phyloP scores from a whole-genome alignment of 2,113 vertebrate species.

The Prietella phreatophila region DNA sequence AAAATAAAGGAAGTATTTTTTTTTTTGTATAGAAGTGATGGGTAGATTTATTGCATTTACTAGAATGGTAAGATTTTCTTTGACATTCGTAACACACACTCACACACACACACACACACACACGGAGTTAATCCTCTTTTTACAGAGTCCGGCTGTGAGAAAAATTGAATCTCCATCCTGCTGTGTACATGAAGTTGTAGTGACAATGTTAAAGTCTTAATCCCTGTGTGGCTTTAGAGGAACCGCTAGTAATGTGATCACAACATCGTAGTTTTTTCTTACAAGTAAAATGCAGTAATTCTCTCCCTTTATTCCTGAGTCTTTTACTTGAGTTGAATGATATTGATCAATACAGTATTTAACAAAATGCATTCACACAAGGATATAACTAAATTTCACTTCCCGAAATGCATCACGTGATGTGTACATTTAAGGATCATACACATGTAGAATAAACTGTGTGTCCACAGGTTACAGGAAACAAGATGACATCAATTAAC shows the following conservation, averaged over 20 bases:
- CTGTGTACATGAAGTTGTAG: not conserved
- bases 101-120: not conserved
- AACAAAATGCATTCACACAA: not conserved
- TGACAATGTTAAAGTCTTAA: not conserved
- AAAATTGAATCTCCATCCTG: not conserved
- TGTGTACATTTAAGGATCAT: not conserved
- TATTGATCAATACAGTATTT: not conserved
- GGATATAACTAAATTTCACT: not conserved
- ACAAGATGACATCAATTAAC: slow-evolving; percentile 97
- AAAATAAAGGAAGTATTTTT: slow-evolving; percentile 29
- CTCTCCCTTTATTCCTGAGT: not conserved
- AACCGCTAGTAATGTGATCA: not conserved
- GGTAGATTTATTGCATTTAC: not conserved
- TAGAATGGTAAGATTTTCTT: not conserved
- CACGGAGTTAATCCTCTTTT: not conserved
- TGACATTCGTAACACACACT: not conserved
- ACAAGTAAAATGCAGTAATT: not conserved
- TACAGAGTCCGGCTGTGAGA: slow-evolving; percentile 2
- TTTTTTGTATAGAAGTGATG: not conserved
- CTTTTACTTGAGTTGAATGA: not conserved
- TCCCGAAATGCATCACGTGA: not conserved
- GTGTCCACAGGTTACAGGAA: slow-evolving; percentile 80
- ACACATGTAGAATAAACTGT: not conserved
- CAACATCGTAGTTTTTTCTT: not conserved
- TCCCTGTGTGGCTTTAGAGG: not conserved